Evolutionary conservation across 2,888 invertebrate species (phyloP), one percentile per base, ranked within the genome.

Genomic region (Choreutis nemorana): DNA sequence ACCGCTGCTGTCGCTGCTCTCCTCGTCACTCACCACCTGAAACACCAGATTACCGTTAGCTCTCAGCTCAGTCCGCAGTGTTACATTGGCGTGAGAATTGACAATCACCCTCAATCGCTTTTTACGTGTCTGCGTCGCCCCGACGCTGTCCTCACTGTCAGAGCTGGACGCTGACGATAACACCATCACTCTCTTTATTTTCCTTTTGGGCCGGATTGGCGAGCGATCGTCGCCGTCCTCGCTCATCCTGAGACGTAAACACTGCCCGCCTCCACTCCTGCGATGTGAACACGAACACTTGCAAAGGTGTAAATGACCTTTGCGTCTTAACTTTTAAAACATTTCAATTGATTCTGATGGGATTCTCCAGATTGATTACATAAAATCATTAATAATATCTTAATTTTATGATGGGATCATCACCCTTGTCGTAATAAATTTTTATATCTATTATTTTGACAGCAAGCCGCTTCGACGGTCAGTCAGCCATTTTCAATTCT

Each of bases 11-110:
- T 64, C 68, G 35, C 63, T 72, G 7, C 50, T 52, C 27, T 66
- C 75, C 24, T 78, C 81, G 41, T 81, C 83, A 37, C 77, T 67
- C 36, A 83, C 59, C 48, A 79, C 81, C 84, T 85, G 60, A 39
- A 79, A 75, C 31, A 26, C 18, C 23, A 23, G 18, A 6, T 18
- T 18, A 6, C 8, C 18, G 8, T 18, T 18, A 18, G 5, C 4
- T 8, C 4, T 18, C 18, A 18, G 14, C 5, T 14, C 14, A 26
- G 7, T n/a, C 14, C 12, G 15, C n/a, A 14, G 14, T n/a, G n/a
- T n/a, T n/a, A n/a, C n/a, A n/a, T n/a, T n/a, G 31, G 21, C 10
- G 6, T 26, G 9, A 13, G 4, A 9, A 2, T 9, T 5, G 9
- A 23, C 6, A 26, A 26, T 64, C 53, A 77, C 68, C 70, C 80